These are phyloP conservation scores for Lasioglossum albipes DNA, from an alignment of 1,140 invertebrate species.

Conservation along the genomic window DNA sequence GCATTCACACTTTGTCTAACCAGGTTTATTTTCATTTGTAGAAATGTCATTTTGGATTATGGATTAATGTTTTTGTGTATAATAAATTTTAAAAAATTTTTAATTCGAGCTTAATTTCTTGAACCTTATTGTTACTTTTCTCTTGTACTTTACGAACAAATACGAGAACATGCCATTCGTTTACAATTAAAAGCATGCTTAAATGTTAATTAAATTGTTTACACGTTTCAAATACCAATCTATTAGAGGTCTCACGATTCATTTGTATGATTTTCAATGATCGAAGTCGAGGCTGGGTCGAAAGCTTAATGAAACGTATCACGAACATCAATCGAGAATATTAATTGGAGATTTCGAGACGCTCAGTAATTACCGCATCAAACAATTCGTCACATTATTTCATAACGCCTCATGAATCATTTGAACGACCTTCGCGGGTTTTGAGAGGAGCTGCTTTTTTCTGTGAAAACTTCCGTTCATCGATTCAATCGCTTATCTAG, in stretches of 20 bases:
- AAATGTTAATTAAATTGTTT: neutral
- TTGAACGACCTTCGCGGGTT: neutral
- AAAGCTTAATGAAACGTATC: constrained; percentile 9
- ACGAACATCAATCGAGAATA: neutral
- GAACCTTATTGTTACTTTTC: too few relatives aligned
- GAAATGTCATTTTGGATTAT: too few relatives aligned
- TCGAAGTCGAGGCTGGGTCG: constrained; percentile 14
- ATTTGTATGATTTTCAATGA: neutral
- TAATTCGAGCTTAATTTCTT: too few relatives aligned
- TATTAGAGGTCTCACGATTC: neutral
- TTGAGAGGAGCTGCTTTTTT: too few relatives aligned
- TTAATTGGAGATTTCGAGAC: constrained; percentile 4
- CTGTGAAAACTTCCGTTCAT: too few relatives aligned
- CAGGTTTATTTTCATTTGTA: too few relatives aligned
- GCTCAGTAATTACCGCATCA: neutral
- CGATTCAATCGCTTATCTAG: neutral
- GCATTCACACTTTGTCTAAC: too few relatives aligned
- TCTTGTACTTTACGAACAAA: too few relatives aligned
- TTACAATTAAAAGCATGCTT: too few relatives aligned
- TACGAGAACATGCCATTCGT: too few relatives aligned
- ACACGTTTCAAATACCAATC: neutral
- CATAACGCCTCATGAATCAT: neutral
- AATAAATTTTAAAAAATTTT: too few relatives aligned
- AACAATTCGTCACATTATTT: neutral
- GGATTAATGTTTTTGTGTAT: too few relatives aligned